Percentiles rank a stretch among this genome's conserved stretches.
These are phyloP conservation scores for Phalacrocorax carbo DNA, from an alignment of 2,113 vertebrate species.

Conservation along the genomic window DNA sequence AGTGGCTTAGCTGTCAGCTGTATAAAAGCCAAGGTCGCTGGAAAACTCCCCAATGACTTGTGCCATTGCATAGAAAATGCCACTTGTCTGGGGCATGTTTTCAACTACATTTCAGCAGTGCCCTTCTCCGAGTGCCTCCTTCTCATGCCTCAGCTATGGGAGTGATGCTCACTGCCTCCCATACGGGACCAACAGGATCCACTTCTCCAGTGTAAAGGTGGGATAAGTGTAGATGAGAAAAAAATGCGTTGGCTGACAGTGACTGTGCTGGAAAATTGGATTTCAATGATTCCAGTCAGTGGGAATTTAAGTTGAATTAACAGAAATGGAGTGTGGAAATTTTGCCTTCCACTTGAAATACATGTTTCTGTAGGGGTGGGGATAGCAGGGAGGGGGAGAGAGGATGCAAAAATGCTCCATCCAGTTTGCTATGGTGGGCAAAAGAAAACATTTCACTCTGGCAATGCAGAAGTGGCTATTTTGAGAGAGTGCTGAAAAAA, in stretches of 20 bases:
- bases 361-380: background rate
- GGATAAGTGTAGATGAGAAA: background rate
- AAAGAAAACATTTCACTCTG: background rate
- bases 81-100: background rate
- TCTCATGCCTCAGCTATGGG: rapidly evolving
- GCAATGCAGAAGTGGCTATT: background rate
- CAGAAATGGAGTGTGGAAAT: background rate
- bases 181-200: background rate
- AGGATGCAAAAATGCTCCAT: background rate
- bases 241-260: background rate
- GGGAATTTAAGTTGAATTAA: background rate
- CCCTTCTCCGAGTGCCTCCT: background rate
- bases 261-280: background rate
- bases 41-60: background rate
- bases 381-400: background rate
- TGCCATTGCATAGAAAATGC: background rate
- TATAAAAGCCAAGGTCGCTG: background rate
- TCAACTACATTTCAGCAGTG: background rate
- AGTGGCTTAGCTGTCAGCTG: background rate
- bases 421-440: background rate
- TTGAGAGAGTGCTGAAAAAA: background rate
- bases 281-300: background rate
- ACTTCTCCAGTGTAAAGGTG: background rate
- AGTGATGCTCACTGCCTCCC: rapidly evolving
- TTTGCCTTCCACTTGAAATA: background rate